Conservation (phyloP, 2,888 invertebrate species). For the Electrophaes corylata region DNA sequence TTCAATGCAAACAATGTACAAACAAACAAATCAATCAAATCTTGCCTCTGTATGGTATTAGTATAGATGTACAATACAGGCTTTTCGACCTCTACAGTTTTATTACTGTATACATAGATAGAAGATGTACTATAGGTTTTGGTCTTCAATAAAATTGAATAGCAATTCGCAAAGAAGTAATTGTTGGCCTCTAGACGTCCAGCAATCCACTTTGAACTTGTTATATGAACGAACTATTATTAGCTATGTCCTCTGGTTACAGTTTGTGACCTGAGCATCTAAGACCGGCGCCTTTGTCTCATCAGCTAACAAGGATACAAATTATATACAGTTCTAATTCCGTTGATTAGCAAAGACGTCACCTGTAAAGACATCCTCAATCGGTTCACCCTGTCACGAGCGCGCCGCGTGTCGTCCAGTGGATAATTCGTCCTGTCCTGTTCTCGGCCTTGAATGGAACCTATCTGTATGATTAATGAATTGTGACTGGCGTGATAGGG, state of each 20-base stretch:
- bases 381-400: conserved; percentile 44
- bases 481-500: conserved; percentile 13
- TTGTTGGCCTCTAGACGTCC: conserved; percentile 1
- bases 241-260: background rate
- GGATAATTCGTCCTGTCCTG: conserved; percentile 59
- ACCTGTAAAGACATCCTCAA: conserved; percentile 42
- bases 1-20: too few relatives aligned
- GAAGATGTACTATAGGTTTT: too few relatives aligned
- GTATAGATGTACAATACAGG: too few relatives aligned
- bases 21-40: too few relatives aligned
- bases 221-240: background rate
- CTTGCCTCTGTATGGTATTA: too few relatives aligned
- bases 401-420: conserved; percentile 46
- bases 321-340: conserved; percentile 18
- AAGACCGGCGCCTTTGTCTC: conserved; percentile 17
- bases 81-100: too few relatives aligned
- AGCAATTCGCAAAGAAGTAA: background rate
- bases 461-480: conserved; percentile 19
- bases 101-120: too few relatives aligned
- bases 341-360: conserved; percentile 26
- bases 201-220: background rate
- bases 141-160: background rate
- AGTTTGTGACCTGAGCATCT: conserved; percentile 1
- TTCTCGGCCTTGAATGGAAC: conserved; percentile 49
- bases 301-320: conserved; percentile 19